Evolutionary conservation across 2,797 vertebrate species (phyloP), one percentile per base, ranked within the genome.

Genomic region (Heterohyrax brucei): DNA sequence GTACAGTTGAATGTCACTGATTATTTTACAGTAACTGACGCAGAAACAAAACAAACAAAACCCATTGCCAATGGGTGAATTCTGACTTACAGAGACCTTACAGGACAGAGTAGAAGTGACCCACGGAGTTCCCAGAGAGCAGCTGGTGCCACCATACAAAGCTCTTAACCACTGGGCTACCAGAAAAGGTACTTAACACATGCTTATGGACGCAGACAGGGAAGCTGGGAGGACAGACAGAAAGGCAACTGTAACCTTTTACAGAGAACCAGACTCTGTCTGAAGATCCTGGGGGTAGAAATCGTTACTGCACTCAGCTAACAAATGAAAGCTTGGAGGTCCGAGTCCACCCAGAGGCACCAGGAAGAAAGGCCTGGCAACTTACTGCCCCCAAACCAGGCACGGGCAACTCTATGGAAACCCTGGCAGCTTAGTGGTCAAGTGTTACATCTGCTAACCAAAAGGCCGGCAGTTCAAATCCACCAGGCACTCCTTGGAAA

Each of bases 1-100:
- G 59, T 4, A 53, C 1, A 66, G 30, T 0, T 30, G 64, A 61
- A 66, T 1, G 7, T 7, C 33, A 66, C 0, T 46, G n/a, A 33
- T 39, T 22, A 10, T 48, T 66, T 86, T 46, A 26, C 1, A 82
- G 70, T 22, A 1, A 53, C 0, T 48, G 73, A 10, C 26, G 62
- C 62, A 64, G 62, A 9, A 26, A 64, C 7, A 77, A 75, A 56
- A 56, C 53, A 56, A 56, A 13, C 18, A 16, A 56, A 56, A 56
- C 53, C 53, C 13, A 56, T 56, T 56, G 53, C 53, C 18, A 1
- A 56, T 16, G 13, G 18, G 3, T 56, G 13, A 56, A 56, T 56
- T 56, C 53, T 4, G 4, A 56, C 53, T 56, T 16, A 56, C 18
- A 56, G 10, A 4, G 53, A 56, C 53, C 53, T 16, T 16, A 56